A percentile compares a stretch with the other conserved stretches of the same genome.
Evolutionary conservation across 2,797 vertebrate genomes (phyloP).

Genomic region (Chaunax sp.): DNA sequence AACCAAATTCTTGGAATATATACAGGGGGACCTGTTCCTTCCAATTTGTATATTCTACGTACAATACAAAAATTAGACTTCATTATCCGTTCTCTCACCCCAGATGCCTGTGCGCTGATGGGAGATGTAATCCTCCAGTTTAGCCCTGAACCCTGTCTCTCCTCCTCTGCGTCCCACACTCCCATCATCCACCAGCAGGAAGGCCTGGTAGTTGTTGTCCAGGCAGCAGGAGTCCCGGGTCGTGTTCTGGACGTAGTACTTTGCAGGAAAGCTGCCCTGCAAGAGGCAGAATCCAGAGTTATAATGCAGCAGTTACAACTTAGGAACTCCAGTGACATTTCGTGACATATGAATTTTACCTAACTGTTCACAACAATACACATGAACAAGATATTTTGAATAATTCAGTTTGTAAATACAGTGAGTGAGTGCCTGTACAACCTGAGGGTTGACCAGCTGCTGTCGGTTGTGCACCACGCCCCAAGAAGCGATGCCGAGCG

Average conservation of each 20-base stretch:
- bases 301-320: background rate
- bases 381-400: background rate
- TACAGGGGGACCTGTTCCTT: background rate
- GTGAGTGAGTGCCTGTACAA: conserved; percentile 47
- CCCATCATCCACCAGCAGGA: conserved; percentile 92
- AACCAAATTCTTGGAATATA: background rate
- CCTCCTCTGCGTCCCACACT: conserved; percentile 82
- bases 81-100: conserved; percentile 61
- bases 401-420: background rate
- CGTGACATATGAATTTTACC: background rate
- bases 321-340: background rate
- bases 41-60: background rate
- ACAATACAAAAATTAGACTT: background rate
- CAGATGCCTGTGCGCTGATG: conserved; percentile 87
- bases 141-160: conserved; percentile 84
- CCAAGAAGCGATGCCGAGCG: conserved; percentile 90
- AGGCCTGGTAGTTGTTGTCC: conserved; percentile 91
- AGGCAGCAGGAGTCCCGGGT: conserved; percentile 76
- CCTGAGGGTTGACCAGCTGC: conserved; percentile 86
- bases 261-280: conserved; percentile 90
- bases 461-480: conserved; percentile 85
- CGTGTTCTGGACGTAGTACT: conserved; percentile 74
- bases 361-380: background rate
- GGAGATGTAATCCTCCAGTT: conserved; percentile 88
- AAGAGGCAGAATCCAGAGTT: conserved; percentile 6